phyloP scores from a whole-genome alignment of 2,888 invertebrate genomes.

The Psococerastis gibbosa region DNA sequence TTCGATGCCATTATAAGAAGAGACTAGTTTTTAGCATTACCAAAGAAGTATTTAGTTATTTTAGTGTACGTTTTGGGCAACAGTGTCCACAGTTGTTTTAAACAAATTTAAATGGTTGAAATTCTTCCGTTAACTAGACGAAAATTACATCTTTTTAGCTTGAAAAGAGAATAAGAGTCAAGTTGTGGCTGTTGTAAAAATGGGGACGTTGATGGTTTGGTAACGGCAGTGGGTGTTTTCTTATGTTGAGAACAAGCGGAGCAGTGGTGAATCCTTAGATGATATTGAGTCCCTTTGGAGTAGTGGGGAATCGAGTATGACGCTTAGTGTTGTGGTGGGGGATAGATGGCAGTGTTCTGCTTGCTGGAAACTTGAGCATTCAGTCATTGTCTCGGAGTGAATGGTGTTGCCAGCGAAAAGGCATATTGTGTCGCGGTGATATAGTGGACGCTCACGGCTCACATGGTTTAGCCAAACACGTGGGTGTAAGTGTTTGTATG shows the following conservation, averaged over 20 bases:
- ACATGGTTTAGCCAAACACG: background rate
- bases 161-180: no score
- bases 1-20: no score
- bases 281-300: background rate
- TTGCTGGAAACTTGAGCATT: slow-evolving; percentile 4
- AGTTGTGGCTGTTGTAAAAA: background rate
- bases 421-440: slow-evolving; percentile 13
- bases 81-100: background rate
- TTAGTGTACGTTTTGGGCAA: background rate
- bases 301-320: no score
- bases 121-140: background rate
- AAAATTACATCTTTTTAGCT: background rate
- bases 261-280: background rate
- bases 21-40: no score
- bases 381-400: slow-evolving; percentile 9
- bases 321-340: background rate
- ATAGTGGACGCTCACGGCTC: background rate
- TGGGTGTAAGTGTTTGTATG: background rate
- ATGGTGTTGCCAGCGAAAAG: slow-evolving; percentile 8
- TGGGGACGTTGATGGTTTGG: background rate
- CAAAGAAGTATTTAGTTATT: no score
- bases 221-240: background rate
- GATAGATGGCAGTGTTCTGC: no score
- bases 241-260: background rate
- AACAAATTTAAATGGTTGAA: background rate